Evolutionary conservation across 2,888 invertebrate genomes (phyloP).

Genomic region (Clanis bilineata): DNA sequence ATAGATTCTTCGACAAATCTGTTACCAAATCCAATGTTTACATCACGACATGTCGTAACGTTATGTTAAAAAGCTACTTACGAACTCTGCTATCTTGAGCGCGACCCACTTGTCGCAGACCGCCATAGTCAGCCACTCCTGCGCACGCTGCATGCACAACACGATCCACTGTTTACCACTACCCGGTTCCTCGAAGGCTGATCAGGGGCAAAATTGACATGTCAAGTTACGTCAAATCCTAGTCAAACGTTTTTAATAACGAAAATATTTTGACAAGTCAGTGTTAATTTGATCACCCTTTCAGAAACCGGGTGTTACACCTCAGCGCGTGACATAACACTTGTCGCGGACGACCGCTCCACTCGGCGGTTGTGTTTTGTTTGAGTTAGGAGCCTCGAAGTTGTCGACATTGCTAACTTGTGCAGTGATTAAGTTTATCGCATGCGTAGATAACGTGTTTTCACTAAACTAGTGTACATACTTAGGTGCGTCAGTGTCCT

Average conservation of each 20-base stretch:
- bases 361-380: conserved; percentile 56
- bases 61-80: conserved; percentile 52
- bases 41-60: conserved; percentile 18
- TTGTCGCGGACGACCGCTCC: conserved; percentile 54
- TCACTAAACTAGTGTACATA: no score
- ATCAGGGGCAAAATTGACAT: no score
- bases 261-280: no score
- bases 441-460: not conserved
- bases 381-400: conserved; percentile 58
- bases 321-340: conserved; percentile 53
- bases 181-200: no score
- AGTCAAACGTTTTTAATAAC: no score
- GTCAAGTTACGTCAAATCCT: no score
- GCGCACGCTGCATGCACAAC: conserved; percentile 29
- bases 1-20: not conserved
- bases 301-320: no score
- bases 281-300: no score
- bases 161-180: conserved; percentile 39
- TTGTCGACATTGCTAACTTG: not conserved
- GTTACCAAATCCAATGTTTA: conserved; percentile 17
- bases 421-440: conserved; percentile 3
- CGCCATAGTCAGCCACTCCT: conserved; percentile 51
- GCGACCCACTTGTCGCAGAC: conserved; percentile 81
- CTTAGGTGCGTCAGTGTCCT: not conserved
- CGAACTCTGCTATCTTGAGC: conserved; percentile 79